Percentiles rank a stretch among this genome's conserved stretches.
Conservation (phyloP, 2,888 invertebrate species). For the Leptinotarsa juncta region DNA sequence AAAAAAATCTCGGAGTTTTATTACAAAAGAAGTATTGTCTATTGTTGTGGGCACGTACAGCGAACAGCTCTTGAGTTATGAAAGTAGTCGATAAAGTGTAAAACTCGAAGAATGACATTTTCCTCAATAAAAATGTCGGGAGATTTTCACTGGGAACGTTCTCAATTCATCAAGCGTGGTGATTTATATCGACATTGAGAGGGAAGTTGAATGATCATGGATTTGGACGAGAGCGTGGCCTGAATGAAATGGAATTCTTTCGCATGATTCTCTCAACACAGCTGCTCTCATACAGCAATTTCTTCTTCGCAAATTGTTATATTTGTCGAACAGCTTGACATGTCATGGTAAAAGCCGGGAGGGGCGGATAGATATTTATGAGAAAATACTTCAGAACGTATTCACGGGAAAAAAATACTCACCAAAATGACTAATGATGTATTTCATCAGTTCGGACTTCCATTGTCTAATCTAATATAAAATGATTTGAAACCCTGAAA, state of each 20-base stretch:
- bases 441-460: too few relatives aligned
- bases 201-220: conserved; percentile 29
- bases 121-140: conserved; percentile 27
- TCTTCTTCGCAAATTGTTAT: not conserved
- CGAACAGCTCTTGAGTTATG: conserved; percentile 38
- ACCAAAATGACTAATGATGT: too few relatives aligned
- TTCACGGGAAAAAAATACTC: too few relatives aligned
- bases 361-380: too few relatives aligned
- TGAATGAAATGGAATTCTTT: conserved; percentile 1
- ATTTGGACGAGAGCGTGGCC: conserved; percentile 20
- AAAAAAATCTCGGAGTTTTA: conserved; percentile 25
- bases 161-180: conserved; percentile 27
- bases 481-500: too few relatives aligned
- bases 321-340: not conserved
- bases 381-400: too few relatives aligned
- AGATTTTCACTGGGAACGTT: conserved; percentile 32
- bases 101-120: conserved; percentile 31
- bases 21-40: conserved; percentile 38
- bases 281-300: conserved; percentile 1
- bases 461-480: too few relatives aligned
- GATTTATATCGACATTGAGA: conserved; percentile 34
- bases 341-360: too few relatives aligned
- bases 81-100: conserved; percentile 41
- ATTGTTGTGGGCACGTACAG: conserved; percentile 37
- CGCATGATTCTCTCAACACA: not conserved